Evolutionary conservation across 2,113 vertebrate genomes (phyloP).

Genomic region (Cavia porcellus): DNA sequence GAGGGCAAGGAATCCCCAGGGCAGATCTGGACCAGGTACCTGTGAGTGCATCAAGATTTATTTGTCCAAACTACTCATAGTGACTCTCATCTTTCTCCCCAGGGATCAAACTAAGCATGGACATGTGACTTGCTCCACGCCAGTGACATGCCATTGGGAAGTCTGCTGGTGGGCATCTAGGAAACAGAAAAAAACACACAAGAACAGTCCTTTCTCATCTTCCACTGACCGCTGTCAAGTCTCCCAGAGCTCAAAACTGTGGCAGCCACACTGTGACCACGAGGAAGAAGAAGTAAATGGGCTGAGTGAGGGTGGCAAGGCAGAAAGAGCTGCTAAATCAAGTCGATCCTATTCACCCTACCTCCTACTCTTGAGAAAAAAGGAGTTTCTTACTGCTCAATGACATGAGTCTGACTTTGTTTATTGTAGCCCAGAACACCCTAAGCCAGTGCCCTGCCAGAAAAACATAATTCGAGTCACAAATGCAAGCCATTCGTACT

Average conservation of each 20-base stretch:
- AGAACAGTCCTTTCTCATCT: neutral
- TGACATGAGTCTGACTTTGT: neutral
- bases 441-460: neutral
- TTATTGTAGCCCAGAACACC: neutral
- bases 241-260: neutral
- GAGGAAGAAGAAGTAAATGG: neutral
- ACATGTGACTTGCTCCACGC: neutral
- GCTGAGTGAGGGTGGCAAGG: neutral
- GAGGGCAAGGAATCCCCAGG: neutral
- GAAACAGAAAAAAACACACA: neutral
- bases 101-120: neutral
- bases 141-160: neutral
- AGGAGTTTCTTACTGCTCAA: neutral
- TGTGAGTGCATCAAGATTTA: neutral
- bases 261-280: neutral
- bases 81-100: neutral
- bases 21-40: neutral
- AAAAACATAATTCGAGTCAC: neutral
- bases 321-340: neutral
- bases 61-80: neutral
- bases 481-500: neutral
- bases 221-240: neutral
- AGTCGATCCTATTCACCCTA: no score
- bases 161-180: neutral
- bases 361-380: neutral